phyloP scores from a whole-genome alignment of 2,797 vertebrate genomes.

The Spondyliosoma cantharus region DNA sequence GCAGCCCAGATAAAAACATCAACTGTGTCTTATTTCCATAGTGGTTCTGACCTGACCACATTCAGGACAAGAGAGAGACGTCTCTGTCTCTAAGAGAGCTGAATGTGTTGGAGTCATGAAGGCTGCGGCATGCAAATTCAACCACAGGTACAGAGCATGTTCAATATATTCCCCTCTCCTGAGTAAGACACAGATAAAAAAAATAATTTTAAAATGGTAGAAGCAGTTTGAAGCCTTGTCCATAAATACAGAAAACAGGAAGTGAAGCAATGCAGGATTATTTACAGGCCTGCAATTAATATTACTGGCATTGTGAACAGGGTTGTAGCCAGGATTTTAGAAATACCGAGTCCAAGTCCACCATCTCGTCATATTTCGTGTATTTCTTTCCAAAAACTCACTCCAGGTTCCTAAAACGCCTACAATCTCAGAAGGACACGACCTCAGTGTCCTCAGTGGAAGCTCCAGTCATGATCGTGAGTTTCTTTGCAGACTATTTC shows the following conservation, averaged over 20 bases:
- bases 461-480: not conserved
- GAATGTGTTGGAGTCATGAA: not conserved
- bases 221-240: not conserved
- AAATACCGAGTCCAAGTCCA: too few relatives aligned
- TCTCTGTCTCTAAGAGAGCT: not conserved
- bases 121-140: slow-evolving; percentile 18
- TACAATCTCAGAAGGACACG: too few relatives aligned
- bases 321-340: too few relatives aligned
- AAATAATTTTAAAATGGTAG: not conserved
- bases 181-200: not conserved
- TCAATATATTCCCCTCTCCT: not conserved
- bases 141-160: not conserved
- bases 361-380: too few relatives aligned
- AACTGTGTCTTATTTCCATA: slow-evolving; percentile 2
- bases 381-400: too few relatives aligned
- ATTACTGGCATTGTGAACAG: too few relatives aligned
- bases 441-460: too few relatives aligned
- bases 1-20: not conserved
- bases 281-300: too few relatives aligned
- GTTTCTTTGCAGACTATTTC: not conserved
- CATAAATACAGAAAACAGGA: not conserved
- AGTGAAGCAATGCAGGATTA: not conserved
- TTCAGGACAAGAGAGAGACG: not conserved
- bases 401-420: too few relatives aligned
- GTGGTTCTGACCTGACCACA: not conserved